Evolutionary conservation across 1,140 invertebrate genomes (phyloP), one percentile per base, ranked within the genome.

Genomic region (Teleopsis dalmanni): DNA sequence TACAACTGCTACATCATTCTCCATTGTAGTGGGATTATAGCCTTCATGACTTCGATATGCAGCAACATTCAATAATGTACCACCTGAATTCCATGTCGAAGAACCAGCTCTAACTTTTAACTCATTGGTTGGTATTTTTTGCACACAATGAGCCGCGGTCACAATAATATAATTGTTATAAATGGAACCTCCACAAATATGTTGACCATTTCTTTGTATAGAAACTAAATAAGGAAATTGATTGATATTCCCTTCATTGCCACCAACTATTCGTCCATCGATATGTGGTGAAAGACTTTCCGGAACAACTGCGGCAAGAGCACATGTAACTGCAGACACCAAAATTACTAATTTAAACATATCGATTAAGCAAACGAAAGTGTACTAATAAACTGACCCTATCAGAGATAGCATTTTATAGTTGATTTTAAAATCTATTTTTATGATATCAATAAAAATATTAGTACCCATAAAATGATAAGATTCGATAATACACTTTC

Each of bases 91-190:
- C 62, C 59, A 58, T 44, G 59, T 44, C 14, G 58, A 58, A 38
- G 49, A 54, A n/a, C 63, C 63, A 11, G 58, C 63, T 37, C 62
- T 60, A 2, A 66, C 52, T 43, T 60, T 59, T 19, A 66, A 11
- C 4, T 50, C 41, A 8, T 43, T 44, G 22, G 51, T 48, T 6
- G 37, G 21, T 6, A 56, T 34, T 60, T 68, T 63, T 33, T 72
- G 64, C 37, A 79, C 66, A 52, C 78, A 81, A 57, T 80, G 78
- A 3, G 78, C 78, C 9, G 78, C 78, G 1, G 78, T 80, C 19
- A 81, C 48, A 9, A 80, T 70, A 13, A 76, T 74, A 4, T 70
- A 59, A 11, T 71, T 58, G 2, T 72, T 73, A 43, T 79, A 75
- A 19, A 81, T 62, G 0, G 75, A 75, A 1, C 77, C 78, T 1